Base-by-base conservation (phyloP, 2,113 vertebrate genomes). In the Hoplias malabaricus region DNA sequence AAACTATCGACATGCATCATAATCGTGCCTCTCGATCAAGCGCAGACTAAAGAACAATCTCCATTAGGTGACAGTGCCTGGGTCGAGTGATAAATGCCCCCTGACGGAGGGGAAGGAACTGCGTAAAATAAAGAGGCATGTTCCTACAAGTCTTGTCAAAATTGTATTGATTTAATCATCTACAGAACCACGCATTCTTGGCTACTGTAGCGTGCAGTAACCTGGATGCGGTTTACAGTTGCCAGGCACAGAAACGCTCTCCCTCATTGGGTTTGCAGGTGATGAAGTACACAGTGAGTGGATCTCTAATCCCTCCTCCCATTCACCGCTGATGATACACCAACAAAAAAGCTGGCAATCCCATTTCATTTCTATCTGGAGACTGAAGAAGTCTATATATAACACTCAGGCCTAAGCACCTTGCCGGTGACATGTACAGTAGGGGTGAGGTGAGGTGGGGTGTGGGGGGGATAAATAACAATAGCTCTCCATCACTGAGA, bases 141-240 rank as follows among this genome's bases (percentile, higher is more conserved):
- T 97, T 96, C 93, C 93, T 95, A 95, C 94, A 95, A 95, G 94
- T 96, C 95, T 94, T 95, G 94, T 96, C 94, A 96, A 95, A 96
- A 95, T 93, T 94, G 90, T 95, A 97, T 96, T 96, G 95, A 98
- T 97, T 97, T 96, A 96, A 95, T 97, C 94, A 96, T 98, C 94
- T 95, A 91, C 95, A 94, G 93, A 96, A 94, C 94, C 93, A 94
- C 92, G 92, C 92, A 94, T 93, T 94, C 91, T 93, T 94, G 94
- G 91, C 92, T 94, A 94, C 92, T 94, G 93, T 94, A 93, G 92
- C 93, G 91, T 93, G 92, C 88, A 91, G 90, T 82, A 81, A 82
- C 84, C 85, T 89, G 90, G 90, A 88, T 90, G 89, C 83, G 75
- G 80, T 80, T 72, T 80, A 42, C 78, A 82, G 73, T 82, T 61